These are phyloP conservation scores for Argya squamiceps DNA, from an alignment of 2,797 vertebrate genomes.

Conservation along the genomic window DNA sequence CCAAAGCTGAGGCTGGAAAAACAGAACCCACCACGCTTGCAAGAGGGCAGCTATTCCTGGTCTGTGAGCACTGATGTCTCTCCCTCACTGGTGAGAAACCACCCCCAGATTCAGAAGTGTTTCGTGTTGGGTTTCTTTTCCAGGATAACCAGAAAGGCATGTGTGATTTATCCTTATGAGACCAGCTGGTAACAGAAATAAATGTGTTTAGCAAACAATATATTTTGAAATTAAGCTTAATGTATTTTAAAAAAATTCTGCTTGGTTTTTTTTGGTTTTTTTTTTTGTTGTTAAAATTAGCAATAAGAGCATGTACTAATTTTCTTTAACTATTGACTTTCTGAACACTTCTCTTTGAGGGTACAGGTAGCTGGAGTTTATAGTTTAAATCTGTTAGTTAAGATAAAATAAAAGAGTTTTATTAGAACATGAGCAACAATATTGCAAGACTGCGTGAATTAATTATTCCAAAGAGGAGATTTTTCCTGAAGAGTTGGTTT, in stretches of 20 bases:
- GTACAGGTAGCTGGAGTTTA: constrained; percentile 53
- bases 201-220: constrained; percentile 66
- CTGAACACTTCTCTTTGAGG: constrained; percentile 56
- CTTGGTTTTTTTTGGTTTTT: background rate
- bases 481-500: constrained; percentile 55
- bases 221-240: constrained; percentile 69
- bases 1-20: background rate
- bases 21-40: background rate
- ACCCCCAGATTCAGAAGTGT: constrained; percentile 27
- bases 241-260: constrained; percentile 5
- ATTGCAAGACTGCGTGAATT: constrained; percentile 39
- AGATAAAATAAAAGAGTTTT: background rate
- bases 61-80: background rate
- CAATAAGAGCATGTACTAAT: constrained; percentile 37
- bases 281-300: constrained; percentile 56
- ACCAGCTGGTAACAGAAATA: constrained; percentile 52
- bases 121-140: background rate
- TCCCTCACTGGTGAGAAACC: constrained; percentile 29
- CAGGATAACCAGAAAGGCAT: constrained; percentile 35
- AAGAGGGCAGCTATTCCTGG: background rate
- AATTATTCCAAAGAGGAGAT: constrained; percentile 53
- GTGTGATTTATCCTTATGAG: constrained; percentile 53
- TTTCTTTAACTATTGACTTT: constrained; percentile 63
- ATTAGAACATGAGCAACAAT: constrained; percentile 12
- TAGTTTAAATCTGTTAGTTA: constrained; percentile 57